Base-by-base conservation (phyloP, 2,797 vertebrate genomes). In the Psittacula echo region DNA sequence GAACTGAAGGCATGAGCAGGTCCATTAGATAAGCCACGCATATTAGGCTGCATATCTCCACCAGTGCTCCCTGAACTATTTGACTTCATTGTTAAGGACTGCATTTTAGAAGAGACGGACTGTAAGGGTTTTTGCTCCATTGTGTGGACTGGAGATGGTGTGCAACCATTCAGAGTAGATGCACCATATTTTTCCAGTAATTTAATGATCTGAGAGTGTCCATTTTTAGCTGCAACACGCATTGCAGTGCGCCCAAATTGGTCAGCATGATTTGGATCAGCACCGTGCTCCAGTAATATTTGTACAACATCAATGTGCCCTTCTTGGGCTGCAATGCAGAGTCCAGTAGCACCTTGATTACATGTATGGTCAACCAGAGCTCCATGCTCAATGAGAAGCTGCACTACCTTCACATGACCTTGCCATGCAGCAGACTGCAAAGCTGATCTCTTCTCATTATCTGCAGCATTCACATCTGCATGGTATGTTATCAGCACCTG, bases 271-370 rank as follows among this genome's bases (percentile, higher is more conserved):
- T 99, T 99, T 15, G 99, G 99, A 92, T 99, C 99, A 3, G 99
- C 99, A 16, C 99, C 98, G 2, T 99, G 99, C 97, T 99, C 99
- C 37, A 99, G 96, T 83, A 99, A 96, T 81, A 99, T 98, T 73
- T 99, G 99, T 77, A 99, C 99, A 6, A 99, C 99, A 2, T 99
- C 99, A 7, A 99, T 98, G 96, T 99, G 99, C 42, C 99, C 99
- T 95, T 99, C 99, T 92, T 99, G 99, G 78, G 99, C 99, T 3
- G 99, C 99, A 54, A 99, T 99, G 68, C 99, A 99, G n/a, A 99
- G 98, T 10, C 99, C 99, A 8, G 99, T 99, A 30, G 99, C 99
- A 61, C 99, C 99, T 97, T 99, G 99, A 95, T 99, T 99, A 90
- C 99, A 99, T 0, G 99, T 99, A 68, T 99, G 99, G 96, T 99